A percentile compares a stretch with the other conserved stretches of the same genome.
phyloP scores from a whole-genome alignment of 2,888 invertebrate species.

The Hyles lineata region DNA sequence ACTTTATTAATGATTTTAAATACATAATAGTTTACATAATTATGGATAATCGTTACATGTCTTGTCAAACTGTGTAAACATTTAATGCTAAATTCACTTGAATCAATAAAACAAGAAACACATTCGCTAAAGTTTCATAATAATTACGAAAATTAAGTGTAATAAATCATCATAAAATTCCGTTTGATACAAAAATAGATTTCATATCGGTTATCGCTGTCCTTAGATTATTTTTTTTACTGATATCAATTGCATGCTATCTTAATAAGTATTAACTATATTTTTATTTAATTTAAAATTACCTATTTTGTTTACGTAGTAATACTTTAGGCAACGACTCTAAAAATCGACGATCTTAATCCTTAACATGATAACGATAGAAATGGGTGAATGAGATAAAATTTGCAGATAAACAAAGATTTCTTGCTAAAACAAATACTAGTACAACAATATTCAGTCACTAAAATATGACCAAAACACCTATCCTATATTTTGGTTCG shows the following conservation, averaged over 20 bases:
- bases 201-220: neutral
- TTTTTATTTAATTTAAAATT: neutral
- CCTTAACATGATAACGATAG: neutral
- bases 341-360: neutral
- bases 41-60: too few species aligned
- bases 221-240: neutral
- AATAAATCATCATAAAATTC: neutral
- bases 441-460: too few species aligned
- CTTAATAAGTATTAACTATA: neutral
- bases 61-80: too few species aligned
- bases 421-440: too few species aligned
- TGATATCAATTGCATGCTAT: too few species aligned
- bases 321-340: neutral
- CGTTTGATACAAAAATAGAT: neutral
- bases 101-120: neutral
- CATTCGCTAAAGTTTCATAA: neutral
- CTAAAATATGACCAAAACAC: too few species aligned
- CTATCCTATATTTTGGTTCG: too few species aligned
- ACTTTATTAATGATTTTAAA: neutral
- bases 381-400: neutral
- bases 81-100: neutral
- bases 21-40: neutral
- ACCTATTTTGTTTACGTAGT: neutral
- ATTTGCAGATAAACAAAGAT: neutral
- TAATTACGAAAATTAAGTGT: neutral